A percentile compares a stretch with the other conserved stretches of the same genome.
Conservation (phyloP, 2,888 invertebrate genomes). For the Dryobota labecula region DNA sequence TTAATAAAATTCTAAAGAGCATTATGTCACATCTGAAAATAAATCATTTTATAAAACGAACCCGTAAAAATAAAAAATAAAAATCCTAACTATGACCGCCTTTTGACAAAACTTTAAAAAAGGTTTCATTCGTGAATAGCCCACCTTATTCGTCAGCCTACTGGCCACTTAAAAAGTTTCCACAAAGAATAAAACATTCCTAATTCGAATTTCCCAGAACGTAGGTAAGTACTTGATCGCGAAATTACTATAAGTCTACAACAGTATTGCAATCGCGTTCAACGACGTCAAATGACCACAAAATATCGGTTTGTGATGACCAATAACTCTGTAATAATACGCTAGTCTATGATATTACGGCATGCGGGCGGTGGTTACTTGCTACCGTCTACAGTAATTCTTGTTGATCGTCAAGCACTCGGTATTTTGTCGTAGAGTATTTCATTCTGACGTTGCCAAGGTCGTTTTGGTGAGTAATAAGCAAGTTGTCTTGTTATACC, state of each 20-base stretch:
- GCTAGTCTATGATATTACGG: slow-evolving; percentile 62
- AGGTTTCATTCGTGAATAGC: neutral
- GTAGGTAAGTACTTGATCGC: slow-evolving; percentile 45
- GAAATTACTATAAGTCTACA: slow-evolving; percentile 70
- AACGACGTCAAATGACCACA: slow-evolving; percentile 76
- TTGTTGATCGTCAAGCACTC: slow-evolving; percentile 53
- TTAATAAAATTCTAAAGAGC: neutral
- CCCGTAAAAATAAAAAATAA: no score
- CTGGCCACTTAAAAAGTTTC: slow-evolving; percentile 31
- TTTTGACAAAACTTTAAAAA: neutral
- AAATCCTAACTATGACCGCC: neutral
- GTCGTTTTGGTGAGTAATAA: slow-evolving; percentile 51
- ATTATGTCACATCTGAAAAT: neutral
- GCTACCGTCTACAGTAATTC: slow-evolving; percentile 69
- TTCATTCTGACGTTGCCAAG: slow-evolving; percentile 56
- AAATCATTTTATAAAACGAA: neutral
- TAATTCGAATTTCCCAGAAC: slow-evolving; percentile 50
- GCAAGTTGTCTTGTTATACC: slow-evolving; percentile 32
- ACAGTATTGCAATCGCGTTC: slow-evolving; percentile 65
- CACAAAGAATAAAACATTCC: slow-evolving; percentile 40
- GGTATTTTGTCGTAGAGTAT: slow-evolving; percentile 48
- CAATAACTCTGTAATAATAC: slow-evolving; percentile 73
- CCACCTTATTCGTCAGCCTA: neutral
- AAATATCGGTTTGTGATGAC: slow-evolving; percentile 76
- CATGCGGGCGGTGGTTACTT: slow-evolving; percentile 64